phyloP scores from a whole-genome alignment of 2,113 vertebrate species.

The Mastomys natalensis region DNA sequence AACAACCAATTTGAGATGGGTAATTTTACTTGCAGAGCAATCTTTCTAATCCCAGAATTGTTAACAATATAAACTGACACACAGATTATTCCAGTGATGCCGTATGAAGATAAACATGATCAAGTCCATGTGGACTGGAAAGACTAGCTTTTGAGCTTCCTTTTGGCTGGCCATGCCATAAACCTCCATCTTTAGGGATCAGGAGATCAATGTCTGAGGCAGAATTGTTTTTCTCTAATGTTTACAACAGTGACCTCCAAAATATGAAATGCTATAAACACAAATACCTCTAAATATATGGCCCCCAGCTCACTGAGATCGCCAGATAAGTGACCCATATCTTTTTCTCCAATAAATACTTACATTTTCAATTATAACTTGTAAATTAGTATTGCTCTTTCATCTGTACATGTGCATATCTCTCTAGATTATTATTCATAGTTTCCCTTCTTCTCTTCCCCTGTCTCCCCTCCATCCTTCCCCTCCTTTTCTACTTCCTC shows the following conservation, averaged over 20 bases:
- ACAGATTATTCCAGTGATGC: background rate
- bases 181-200: too few relatives aligned
- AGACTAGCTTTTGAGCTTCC: accelerated
- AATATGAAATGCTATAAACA: background rate
- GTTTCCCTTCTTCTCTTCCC: background rate
- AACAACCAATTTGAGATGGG: too few relatives aligned
- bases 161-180: background rate
- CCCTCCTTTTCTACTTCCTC: background rate
- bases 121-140: background rate
- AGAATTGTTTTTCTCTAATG: background rate
- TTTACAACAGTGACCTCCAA: background rate
- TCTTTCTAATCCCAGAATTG: background rate
- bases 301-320: background rate
- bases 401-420: background rate
- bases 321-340: background rate
- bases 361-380: background rate
- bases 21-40: background rate
- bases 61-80: background rate
- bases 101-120: background rate
- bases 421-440: background rate
- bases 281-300: background rate
- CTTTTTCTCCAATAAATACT: background rate
- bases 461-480: background rate
- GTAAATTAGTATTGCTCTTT: background rate
- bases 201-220: background rate